Evolutionary conservation across 2,113 vertebrate species (phyloP).

Genomic region (Phrynosoma platyrhinos): DNA sequence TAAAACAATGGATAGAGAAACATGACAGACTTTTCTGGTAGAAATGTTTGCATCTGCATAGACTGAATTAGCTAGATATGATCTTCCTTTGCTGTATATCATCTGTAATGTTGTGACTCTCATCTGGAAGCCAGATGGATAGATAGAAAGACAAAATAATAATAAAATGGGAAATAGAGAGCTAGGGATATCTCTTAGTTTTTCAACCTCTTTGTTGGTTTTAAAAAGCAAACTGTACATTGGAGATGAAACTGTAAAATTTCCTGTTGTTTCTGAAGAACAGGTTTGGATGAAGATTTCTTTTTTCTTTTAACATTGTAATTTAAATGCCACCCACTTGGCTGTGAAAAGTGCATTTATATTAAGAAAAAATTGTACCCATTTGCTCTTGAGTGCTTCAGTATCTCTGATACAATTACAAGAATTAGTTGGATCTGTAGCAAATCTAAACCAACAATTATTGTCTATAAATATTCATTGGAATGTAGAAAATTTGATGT

Average conservation of each 20-base stretch:
- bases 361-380: not conserved
- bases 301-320: not conserved
- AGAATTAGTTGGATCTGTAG: not conserved
- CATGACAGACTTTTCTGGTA: constrained; percentile 71
- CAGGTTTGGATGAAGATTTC: not conserved
- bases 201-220: constrained; percentile 62
- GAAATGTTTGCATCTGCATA: constrained; percentile 73
- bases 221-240: constrained; percentile 53
- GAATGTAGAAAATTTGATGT: not conserved
- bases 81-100: constrained; percentile 69
- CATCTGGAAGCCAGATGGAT: constrained; percentile 73
- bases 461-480: not conserved
- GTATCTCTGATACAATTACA: not conserved
- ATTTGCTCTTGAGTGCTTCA: not conserved
- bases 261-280: constrained; percentile 9
- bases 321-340: not conserved
- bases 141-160: constrained; percentile 64
- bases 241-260: constrained; percentile 54
- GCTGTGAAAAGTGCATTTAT: not conserved
- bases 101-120: constrained; percentile 63
- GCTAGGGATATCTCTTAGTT: constrained; percentile 59
- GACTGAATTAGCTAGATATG: constrained; percentile 71
- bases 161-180: constrained; percentile 60
- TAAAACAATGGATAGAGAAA: constrained; percentile 64
- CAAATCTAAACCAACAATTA: not conserved